Evolutionary conservation across 2,888 invertebrate species (phyloP), one percentile per base, ranked within the genome.

Genomic region (Deilephila porcellus): DNA sequence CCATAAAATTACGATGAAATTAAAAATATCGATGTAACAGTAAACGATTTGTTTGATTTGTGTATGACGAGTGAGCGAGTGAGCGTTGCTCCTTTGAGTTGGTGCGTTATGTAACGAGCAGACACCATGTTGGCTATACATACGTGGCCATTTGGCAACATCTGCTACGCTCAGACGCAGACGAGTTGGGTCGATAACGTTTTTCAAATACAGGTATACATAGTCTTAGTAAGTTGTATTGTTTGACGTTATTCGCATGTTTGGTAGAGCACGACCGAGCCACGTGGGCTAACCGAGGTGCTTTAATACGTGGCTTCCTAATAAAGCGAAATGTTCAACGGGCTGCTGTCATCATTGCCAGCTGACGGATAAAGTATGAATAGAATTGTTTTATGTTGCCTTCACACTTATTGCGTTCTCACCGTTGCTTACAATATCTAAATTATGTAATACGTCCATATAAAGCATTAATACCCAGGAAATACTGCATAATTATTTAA

Each of bases 1-100:
- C 94, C 94, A 94, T 94, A 94, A 94, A 93, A 93, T 93, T 94
- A 94, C 92, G 93, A 93, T 93, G 93, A 94, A 94, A 94, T 94
- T 94, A 94, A 94, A 89, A 93, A 92, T 94, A 94, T 94, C 89
- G 94, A 94, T 94, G 94, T 94, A 94, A 94, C 92, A 93, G 91
- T 91, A 91, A 76, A 83, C 78, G 77, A 84, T 88, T 92, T 86
- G 90, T 93, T 94, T 91, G 83, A 91, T 92, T 93, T 86, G 71
- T 70, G 25, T n/a, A 37, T 52, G 20, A 8, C 60, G 25, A 45
- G 45, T 45, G 45, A 45, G 45, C 45, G 45, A 45, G 52, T 62
- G 29, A 45, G 20, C 37, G 20, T 53, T 53, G 8, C 29, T 60
- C 37, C 71, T 64, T 34, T 32, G n/a, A 63, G 29, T 17, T 34